Evolutionary conservation across 2,888 invertebrate species (phyloP).

Genomic region (Monoplex corrugatus): DNA sequence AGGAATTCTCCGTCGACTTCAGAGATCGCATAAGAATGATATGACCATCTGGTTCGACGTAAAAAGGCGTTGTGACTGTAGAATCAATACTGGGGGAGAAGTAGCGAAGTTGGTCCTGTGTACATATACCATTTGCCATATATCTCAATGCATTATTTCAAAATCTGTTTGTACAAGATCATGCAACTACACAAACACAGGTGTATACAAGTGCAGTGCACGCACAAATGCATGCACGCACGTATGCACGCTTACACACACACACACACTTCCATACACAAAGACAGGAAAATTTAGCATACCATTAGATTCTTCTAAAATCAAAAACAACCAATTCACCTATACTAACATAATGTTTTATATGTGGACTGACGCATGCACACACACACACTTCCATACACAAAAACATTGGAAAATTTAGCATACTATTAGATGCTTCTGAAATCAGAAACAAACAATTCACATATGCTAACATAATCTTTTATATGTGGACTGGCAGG

Average conservation of each 20-base stretch:
- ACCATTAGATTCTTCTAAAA: not conserved
- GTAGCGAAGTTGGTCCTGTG: constrained; percentile 44
- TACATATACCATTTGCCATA: not conserved
- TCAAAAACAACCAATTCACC: not conserved
- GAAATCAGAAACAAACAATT: too few species aligned
- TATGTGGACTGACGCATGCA: not conserved
- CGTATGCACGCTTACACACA: not conserved
- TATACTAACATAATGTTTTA: not conserved
- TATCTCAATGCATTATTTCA: not conserved
- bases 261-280: not conserved
- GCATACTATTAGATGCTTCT: too few species aligned
- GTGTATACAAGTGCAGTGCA: too few species aligned
- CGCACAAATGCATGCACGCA: not conserved
- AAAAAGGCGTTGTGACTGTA: not conserved
- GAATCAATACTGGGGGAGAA: not conserved
- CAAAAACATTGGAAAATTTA: too few species aligned
- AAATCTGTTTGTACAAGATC: not conserved
- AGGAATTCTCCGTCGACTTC: constrained; percentile 7
- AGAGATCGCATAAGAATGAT: constrained; percentile 36
- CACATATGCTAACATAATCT: not conserved
- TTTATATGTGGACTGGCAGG: too few species aligned
- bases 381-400: not conserved
- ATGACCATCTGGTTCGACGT: not conserved
- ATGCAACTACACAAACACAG: too few species aligned
- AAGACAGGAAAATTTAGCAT: not conserved